Percentiles rank a stretch among this genome's conserved stretches.
Evolutionary conservation across 1,140 invertebrate genomes (phyloP).

Genomic region (Diorhabda carinulata): DNA sequence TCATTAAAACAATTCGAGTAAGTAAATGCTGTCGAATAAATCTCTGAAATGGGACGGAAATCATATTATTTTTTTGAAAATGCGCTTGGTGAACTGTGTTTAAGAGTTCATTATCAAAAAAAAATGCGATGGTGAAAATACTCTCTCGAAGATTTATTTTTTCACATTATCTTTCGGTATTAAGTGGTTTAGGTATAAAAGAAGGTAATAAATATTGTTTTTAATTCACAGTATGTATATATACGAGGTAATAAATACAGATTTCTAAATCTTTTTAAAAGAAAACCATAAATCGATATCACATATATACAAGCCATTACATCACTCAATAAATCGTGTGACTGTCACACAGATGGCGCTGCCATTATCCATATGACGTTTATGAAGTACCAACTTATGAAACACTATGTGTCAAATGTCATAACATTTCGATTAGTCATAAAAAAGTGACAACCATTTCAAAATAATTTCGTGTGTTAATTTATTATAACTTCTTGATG

Average conservation of each 20-base stretch:
- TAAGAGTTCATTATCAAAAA: background rate
- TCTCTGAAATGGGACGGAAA: slow-evolving; percentile 8
- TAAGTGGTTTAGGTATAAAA: background rate
- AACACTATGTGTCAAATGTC: too few species aligned
- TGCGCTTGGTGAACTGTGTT: background rate
- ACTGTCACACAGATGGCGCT: too few species aligned
- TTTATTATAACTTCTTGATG: too few species aligned
- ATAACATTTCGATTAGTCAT: too few species aligned
- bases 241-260: background rate
- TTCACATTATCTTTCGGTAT: background rate
- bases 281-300: background rate
- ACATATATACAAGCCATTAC: background rate
- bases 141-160: background rate
- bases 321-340: background rate
- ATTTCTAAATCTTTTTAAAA: background rate
- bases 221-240: background rate
- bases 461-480: too few species aligned
- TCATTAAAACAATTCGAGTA: slow-evolving; percentile 13
- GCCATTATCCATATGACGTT: too few species aligned
- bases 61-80: slow-evolving; percentile 13
- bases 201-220: background rate
- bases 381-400: too few species aligned
- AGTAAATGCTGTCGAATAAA: slow-evolving; percentile 8
- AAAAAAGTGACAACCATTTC: too few species aligned
- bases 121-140: background rate